Base-by-base conservation (phyloP, 1,140 invertebrate genomes). In the Drosophila sp. region DNA sequence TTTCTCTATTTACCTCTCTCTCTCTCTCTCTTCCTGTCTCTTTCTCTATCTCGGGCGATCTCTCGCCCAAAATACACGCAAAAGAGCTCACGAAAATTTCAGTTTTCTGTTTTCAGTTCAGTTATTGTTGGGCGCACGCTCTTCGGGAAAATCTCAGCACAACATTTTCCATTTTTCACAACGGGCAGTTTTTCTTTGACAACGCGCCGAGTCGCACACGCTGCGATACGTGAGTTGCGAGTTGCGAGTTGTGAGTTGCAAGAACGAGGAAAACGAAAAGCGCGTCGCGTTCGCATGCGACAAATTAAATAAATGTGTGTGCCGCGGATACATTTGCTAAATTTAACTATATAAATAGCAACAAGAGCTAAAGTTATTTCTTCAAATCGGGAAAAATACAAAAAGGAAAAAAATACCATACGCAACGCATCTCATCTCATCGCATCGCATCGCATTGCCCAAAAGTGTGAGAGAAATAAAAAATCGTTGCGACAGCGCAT, bases 181-280 rank as follows among this genome's bases (percentile, higher is more conserved):
- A 50, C 78, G 58, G 45, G 70, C 82, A 89, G 83, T 89, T 89
- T 89, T 89, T 65, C 86, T 89, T 89, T 89, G 83, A 89, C 83
- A 89, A 84, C 80, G 84, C 83, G 83, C 80, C 83, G 83, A 87
- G 83, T 83, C 79, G 83, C 83, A 86, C 78, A 72, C 72, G 58
- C 36, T 63, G 56, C 58, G 53, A 18, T 36, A 32, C 45, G 46
- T 50, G 46, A 29, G 46, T 50, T 32, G 9, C 46, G 25, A 27
- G 46, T 50, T 29, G 46, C 46, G 27, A 48, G 45, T 48, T 36
- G 8, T 32, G 45, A 27, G 45, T 13, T 48, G 34, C 45, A n/a
- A 27, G 45, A 29, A 13, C 34, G 43, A 27, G n/a, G n/a, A 50
- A 27, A 29, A 9, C 4, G 2, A 27, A 29, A 9, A 3, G 2